Conservation (phyloP, 2,113 vertebrate genomes). For the Romanogobio albipinnatus region DNA sequence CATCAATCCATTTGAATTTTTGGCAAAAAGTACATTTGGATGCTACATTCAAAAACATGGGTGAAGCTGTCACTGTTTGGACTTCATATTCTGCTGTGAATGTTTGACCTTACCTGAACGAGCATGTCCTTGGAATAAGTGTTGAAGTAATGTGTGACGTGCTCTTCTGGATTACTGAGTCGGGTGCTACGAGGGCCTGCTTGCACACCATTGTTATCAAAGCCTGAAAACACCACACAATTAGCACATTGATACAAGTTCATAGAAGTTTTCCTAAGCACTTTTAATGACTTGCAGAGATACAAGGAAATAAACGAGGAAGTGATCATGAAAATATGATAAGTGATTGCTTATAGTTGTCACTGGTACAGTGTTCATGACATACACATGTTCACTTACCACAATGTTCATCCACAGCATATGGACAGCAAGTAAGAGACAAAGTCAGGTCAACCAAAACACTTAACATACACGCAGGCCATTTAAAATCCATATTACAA, state of each 20-base stretch:
- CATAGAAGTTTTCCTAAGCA: background rate
- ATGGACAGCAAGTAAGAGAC: constrained; percentile 33
- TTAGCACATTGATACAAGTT: background rate
- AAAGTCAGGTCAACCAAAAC: constrained; percentile 27
- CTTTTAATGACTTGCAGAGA: background rate
- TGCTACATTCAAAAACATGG: background rate
- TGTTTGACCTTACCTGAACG: constrained; percentile 82
- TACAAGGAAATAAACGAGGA: background rate
- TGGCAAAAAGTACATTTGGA: background rate
- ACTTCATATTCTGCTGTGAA: background rate
- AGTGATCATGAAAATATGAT: background rate
- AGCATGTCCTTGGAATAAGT: constrained; percentile 96
- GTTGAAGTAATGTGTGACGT: constrained; percentile 94
- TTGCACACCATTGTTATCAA: constrained; percentile 93
- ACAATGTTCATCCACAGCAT: constrained; percentile 23
- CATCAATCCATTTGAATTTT: background rate
- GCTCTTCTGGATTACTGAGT: constrained; percentile 94
- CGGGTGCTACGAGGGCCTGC: constrained; percentile 94
- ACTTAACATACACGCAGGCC: background rate
- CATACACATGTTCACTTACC: constrained; percentile 44
- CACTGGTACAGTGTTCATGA: background rate
- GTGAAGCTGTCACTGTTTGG: background rate
- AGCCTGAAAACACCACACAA: constrained; percentile 78
- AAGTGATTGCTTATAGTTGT: background rate
- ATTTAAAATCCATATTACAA: too few relatives aligned